Base-by-base conservation (phyloP, 2,797 vertebrate species). In the Neosilurus mollespiculum region DNA sequence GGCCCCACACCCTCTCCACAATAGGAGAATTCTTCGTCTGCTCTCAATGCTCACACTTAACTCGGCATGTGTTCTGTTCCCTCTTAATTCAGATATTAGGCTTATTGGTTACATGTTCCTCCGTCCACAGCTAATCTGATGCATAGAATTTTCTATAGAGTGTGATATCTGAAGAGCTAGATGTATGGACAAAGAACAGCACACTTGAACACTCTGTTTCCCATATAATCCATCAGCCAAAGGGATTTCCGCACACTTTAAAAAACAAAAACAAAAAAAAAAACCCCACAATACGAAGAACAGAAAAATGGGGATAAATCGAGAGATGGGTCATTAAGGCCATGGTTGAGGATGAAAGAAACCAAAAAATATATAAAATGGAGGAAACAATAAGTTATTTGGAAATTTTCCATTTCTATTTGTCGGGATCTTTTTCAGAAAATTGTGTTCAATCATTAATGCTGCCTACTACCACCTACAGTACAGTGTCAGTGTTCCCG, bases 401-500 rank as follows among this genome's bases (percentile, higher is more conserved):
- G 91, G 91, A 93, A 93, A 49, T 89, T 56, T 43, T 80, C 80
- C 81, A 73, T 78, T 73, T 58, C 54, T 59, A 86, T 87, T 91
- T 85, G 87, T 88, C 30, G 18, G 67, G 70, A 85, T 56, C 65
- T 80, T 70, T 83, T 81, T 81, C 16, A 20, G 14, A 86, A 81
- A 54, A 65, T 76, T 58, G 20, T 54, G 34, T 81, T 88, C 71
- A 9, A 83, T 84, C 58, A 61, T 43, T 81, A 85, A 84, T 69
- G 67, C 37, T 86, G 88, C 89, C 80, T 77, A 62, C 78, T 75
- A 24, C 65, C 65, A 91, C 83, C 88, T 87, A 90, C 89, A 73
- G 70, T 54, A 90, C 89, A 73, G 70, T 54, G 93, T 92, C 91
- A 81, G 80, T 91, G 88, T 90, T 90, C 89, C 87, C 89, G 89